A percentile compares a stretch with the other conserved stretches of the same genome.
Conservation (phyloP, 2,113 vertebrate genomes). For the Onychorhynchus coronatus region DNA sequence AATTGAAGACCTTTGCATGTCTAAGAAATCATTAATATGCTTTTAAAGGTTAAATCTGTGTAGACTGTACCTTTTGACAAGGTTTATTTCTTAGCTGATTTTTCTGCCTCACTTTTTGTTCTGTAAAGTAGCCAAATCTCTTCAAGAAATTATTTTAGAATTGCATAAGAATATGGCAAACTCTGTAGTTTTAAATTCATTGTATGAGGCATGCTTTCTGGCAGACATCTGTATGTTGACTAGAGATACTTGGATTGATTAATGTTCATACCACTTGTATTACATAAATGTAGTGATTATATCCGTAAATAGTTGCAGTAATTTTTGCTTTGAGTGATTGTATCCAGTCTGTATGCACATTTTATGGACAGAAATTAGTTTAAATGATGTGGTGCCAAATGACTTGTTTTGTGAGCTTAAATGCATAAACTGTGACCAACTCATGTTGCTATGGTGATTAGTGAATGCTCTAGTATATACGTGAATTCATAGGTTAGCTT, state of each 20-base stretch:
- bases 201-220: background rate
- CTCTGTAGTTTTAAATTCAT: background rate
- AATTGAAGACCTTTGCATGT: background rate
- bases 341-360: background rate
- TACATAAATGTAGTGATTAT: background rate
- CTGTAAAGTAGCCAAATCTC: background rate
- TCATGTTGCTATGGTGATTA: constrained; percentile 12
- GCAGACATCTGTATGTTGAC: background rate
- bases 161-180: background rate
- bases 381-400: background rate
- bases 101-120: background rate
- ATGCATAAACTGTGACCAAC: background rate
- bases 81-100: background rate
- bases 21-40: background rate
- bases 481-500: background rate
- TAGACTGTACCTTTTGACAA: background rate
- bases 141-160: background rate
- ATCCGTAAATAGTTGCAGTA: background rate
- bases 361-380: background rate
- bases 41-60: background rate
- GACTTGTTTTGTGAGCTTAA: constrained; percentile 12
- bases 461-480: background rate
- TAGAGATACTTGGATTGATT: background rate
- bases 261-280: constrained; percentile 2
- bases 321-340: background rate